Conservation (phyloP, 2,888 invertebrate genomes). For the Allacma fusca region DNA sequence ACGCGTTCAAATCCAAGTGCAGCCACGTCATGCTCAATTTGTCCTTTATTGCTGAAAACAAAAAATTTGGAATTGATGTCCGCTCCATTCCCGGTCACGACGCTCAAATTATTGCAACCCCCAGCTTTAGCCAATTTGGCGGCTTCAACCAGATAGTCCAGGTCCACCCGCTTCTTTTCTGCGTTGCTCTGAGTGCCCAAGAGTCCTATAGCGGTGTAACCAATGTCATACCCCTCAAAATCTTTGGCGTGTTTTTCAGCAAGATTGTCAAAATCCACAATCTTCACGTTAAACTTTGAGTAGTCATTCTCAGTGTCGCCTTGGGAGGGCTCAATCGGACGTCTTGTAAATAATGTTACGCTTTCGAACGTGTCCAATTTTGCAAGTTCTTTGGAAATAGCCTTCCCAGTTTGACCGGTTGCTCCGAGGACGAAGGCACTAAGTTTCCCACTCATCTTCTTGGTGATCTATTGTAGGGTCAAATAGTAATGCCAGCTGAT, state of each 20-base stretch:
- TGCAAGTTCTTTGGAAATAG: conserved; percentile 65
- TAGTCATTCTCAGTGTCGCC: not conserved
- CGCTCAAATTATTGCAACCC: conserved; percentile 63
- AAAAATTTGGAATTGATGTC: conserved; percentile 25
- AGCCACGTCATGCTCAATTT: not conserved
- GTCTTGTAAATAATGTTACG: conserved; percentile 65
- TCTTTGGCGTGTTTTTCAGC: conserved; percentile 63
- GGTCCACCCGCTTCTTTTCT: conserved; percentile 64
- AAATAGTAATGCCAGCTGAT: too few relatives aligned
- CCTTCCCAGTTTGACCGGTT: conserved; percentile 67
- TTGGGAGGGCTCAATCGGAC: conserved; percentile 63
- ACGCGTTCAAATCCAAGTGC: not conserved
- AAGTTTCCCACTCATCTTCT: not conserved
- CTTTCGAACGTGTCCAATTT: conserved; percentile 63
- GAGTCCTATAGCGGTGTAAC: conserved; percentile 67
- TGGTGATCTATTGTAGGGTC: too few relatives aligned
- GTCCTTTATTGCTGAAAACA: not conserved
- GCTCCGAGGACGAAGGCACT: conserved; percentile 66
- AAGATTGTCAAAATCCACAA: conserved; percentile 67
- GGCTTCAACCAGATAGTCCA: conserved; percentile 67
- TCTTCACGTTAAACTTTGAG: conserved; percentile 64
- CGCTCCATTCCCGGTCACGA: not conserved
- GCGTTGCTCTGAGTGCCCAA: conserved; percentile 62
- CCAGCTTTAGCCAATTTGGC: conserved; percentile 65
- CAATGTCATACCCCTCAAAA: conserved; percentile 65